These are phyloP conservation scores for Netta rufina DNA, from an alignment of 2,797 vertebrate genomes.

Conservation along the genomic window DNA sequence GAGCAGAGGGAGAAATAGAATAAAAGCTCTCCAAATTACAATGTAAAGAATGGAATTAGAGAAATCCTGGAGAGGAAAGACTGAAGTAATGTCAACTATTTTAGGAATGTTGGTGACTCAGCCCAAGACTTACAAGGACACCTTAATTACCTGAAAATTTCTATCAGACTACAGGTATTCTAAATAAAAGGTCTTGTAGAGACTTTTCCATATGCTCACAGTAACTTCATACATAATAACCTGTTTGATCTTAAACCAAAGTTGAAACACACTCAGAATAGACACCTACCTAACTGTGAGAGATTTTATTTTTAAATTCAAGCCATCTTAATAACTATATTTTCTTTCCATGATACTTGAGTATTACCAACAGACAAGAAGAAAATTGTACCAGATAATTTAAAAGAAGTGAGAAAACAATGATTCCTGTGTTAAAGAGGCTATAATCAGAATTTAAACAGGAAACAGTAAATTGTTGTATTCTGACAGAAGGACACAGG, in stretches of 20 bases:
- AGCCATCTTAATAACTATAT: slow-evolving; percentile 24
- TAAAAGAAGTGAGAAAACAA: background rate
- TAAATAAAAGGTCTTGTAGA: slow-evolving; percentile 3
- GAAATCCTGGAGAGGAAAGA: slow-evolving; percentile 21
- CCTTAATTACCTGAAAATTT: slow-evolving; percentile 20
- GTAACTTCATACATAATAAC: slow-evolving; percentile 7
- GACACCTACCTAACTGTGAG: background rate
- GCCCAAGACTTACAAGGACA: background rate
- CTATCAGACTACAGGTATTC: background rate
- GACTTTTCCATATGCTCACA: background rate
- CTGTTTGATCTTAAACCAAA: slow-evolving; percentile 5
- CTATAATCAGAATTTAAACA: slow-evolving; percentile 10
- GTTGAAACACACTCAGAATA: slow-evolving; percentile 22
- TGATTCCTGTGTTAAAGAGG: background rate
- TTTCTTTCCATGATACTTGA: slow-evolving; percentile 16
- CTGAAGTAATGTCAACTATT: background rate
- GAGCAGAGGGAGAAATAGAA: background rate
- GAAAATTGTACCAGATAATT: background rate
- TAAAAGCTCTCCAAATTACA: background rate
- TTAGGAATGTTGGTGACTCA: slow-evolving; percentile 16
- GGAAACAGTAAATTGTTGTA: background rate
- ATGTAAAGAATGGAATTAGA: background rate
- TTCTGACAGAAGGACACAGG: background rate
- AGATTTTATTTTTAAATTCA: slow-evolving; percentile 38
- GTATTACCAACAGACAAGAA: background rate